Percentiles rank a stretch among this genome's conserved stretches.
phyloP scores from a whole-genome alignment of 92 coral and sea anemone genomes.

The Umimayanthus kanabou region DNA sequence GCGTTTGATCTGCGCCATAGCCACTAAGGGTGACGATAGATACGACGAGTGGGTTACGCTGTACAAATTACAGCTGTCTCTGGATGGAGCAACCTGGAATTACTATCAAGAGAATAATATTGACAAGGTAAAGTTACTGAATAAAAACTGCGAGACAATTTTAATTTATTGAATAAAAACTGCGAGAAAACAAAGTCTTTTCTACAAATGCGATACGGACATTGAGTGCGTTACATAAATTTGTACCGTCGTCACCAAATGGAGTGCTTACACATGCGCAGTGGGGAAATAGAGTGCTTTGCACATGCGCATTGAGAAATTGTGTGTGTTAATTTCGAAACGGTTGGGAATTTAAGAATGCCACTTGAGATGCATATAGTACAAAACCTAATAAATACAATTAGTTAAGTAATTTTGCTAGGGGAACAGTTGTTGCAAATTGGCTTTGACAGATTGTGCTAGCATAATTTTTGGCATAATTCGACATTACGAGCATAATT shows the following conservation, averaged over 20 bases:
- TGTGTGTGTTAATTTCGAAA: too few relatives aligned
- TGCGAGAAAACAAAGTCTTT: background rate
- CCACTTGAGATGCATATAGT: too few relatives aligned
- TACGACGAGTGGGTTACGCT: background rate
- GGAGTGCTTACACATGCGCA: background rate
- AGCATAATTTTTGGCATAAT: too few relatives aligned
- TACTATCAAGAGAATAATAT: background rate
- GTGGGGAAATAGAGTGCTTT: background rate
- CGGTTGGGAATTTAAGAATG: too few relatives aligned
- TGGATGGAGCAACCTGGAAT: slow-evolving; percentile 13
- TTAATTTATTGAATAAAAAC: background rate
- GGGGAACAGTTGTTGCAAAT: too few relatives aligned
- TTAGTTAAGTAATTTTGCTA: too few relatives aligned
- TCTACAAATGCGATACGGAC: background rate
- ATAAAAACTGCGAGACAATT: background rate
- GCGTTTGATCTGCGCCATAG: slow-evolving; percentile 22
- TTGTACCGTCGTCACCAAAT: background rate
- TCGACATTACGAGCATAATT: too few relatives aligned
- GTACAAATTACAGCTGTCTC: slow-evolving; percentile 1
- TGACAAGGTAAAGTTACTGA: slow-evolving; percentile 11
- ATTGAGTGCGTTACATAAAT: background rate
- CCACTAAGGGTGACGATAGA: background rate
- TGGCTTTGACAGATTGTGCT: too few relatives aligned
- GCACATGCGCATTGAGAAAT: background rate
- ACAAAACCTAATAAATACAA: too few relatives aligned